A percentile compares a stretch with the other conserved stretches of the same genome.
Conservation (phyloP, 2,888 invertebrate genomes). For the Caenorhabditis sp. region DNA sequence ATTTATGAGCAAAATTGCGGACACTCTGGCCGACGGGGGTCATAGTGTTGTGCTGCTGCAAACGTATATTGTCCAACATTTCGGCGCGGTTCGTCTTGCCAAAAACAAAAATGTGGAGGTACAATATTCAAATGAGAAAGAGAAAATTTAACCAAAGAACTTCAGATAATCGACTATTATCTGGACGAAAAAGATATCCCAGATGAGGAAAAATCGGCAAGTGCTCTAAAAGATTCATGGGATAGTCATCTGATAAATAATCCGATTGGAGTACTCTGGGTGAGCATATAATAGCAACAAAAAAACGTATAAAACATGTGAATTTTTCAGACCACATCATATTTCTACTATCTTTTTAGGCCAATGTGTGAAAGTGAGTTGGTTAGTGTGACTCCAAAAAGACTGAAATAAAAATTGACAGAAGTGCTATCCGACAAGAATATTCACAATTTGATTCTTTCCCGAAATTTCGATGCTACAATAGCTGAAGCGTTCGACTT, state of each 20-base stretch:
- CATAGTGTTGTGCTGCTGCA: conserved; percentile 49
- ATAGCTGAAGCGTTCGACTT: conserved; percentile 6
- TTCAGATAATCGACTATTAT: background rate
- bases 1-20: conserved; percentile 51
- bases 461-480: background rate
- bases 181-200: background rate
- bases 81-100: background rate
- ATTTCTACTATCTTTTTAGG: background rate
- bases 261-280: background rate
- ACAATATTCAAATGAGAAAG: too few species aligned
- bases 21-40: conserved; percentile 49
- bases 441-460: background rate
- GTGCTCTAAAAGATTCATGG: background rate
- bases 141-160: background rate
- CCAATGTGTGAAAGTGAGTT: conserved; percentile 3
- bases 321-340: background rate
- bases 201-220: background rate
- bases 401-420: background rate
- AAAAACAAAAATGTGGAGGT: background rate
- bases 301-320: conserved; percentile 18
- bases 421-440: background rate
- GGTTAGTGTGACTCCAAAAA: background rate
- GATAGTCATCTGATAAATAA: background rate
- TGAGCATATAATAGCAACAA: conserved; percentile 11
- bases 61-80: background rate